phyloP scores from a whole-genome alignment of 2,888 invertebrate genomes.

The Torymus auratus region DNA sequence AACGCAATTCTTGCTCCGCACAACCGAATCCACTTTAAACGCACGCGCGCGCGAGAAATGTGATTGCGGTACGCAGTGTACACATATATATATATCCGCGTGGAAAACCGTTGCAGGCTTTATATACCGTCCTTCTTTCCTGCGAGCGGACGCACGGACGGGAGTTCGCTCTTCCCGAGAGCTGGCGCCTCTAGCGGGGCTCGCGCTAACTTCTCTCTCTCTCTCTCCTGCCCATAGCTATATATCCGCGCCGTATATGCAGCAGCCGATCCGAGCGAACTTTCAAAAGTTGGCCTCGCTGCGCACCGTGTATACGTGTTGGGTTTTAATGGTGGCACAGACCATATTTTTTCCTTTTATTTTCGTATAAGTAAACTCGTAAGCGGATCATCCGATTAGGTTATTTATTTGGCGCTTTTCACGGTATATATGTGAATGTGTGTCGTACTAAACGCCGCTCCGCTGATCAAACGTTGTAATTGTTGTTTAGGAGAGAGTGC shows the following conservation, averaged over 20 bases:
- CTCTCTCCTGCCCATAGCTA: not conserved
- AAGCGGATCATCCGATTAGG: not conserved
- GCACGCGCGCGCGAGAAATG: too few relatives aligned
- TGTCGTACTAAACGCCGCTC: too few relatives aligned
- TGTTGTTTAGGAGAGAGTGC: too few relatives aligned
- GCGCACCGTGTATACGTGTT: not conserved
- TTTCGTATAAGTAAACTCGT: not conserved
- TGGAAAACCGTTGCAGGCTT: too few relatives aligned
- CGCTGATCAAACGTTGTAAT: too few relatives aligned
- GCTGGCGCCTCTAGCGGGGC: constrained; percentile 47
- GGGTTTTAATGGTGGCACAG: constrained; percentile 14
- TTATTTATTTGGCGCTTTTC: not conserved
- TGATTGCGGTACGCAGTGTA: too few relatives aligned
- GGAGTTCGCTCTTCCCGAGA: not conserved
- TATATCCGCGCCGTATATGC: not conserved
- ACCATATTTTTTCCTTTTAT: not conserved
- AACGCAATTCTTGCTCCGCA: too few relatives aligned
- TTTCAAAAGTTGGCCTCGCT: constrained; percentile 42
- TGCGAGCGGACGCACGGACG: too few relatives aligned
- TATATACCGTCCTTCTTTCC: not conserved
- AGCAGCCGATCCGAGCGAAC: constrained; percentile 14
- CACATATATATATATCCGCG: too few relatives aligned
- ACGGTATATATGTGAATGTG: too few relatives aligned
- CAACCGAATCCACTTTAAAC: too few relatives aligned
- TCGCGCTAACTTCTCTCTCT: constrained; percentile 8